Percentiles rank a stretch among this genome's conserved stretches.
Conservation (phyloP, 2,888 invertebrate species). For the Nomada goodeniana region DNA sequence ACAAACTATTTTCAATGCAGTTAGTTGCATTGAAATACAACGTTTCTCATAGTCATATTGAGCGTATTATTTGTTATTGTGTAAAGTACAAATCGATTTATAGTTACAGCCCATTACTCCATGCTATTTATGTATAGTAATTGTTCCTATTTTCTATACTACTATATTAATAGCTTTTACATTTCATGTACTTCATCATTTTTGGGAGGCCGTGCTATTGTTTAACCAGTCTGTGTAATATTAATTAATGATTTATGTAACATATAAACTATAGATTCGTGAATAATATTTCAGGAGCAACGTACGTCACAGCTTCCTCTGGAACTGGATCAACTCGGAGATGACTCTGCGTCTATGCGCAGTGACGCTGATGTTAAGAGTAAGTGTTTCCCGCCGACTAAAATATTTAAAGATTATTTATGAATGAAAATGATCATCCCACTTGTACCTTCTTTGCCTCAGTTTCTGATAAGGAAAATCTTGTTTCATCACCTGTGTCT, state of each 20-base stretch:
- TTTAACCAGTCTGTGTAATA: not conserved
- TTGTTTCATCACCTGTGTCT: constrained; percentile 79
- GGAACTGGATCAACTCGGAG: constrained; percentile 91
- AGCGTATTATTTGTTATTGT: constrained; percentile 3
- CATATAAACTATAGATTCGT: not conserved
- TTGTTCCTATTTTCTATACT: not conserved
- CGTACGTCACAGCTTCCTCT: constrained; percentile 95
- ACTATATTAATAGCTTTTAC: not conserved
- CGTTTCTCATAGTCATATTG: not conserved
- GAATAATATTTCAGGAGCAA: constrained; percentile 89
- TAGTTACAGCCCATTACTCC: not conserved
- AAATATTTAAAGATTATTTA: not conserved
- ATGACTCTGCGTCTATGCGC: constrained; percentile 94
- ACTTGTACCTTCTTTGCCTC: constrained; percentile 19
- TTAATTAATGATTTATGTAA: not conserved
- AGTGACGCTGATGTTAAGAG: constrained; percentile 93
- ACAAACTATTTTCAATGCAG: constrained; percentile 48
- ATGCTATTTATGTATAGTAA: not conserved
- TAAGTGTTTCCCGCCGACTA: constrained; percentile 76
- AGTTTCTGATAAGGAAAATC: constrained; percentile 84
- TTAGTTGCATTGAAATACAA: not conserved
- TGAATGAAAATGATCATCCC: constrained; percentile 8
- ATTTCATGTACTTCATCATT: not conserved
- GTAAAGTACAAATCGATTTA: not conserved
- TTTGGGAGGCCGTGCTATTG: constrained; percentile 4